phyloP scores from a whole-genome alignment of 2,888 invertebrate genomes.

The Mermis nigrescens region DNA sequence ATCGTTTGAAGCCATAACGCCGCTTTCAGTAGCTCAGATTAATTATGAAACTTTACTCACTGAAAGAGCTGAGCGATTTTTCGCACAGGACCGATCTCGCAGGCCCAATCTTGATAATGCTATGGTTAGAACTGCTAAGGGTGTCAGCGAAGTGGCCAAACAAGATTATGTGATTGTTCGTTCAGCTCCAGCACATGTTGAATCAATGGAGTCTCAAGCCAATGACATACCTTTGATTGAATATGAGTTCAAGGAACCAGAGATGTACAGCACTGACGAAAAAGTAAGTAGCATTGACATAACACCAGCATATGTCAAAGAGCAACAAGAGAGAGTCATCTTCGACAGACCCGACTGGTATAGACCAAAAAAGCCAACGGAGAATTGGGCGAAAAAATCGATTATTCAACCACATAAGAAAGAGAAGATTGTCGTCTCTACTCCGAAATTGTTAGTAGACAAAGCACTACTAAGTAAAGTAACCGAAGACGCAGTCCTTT shows the following conservation, averaged over 20 bases:
- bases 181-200: neutral
- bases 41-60: neutral
- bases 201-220: neutral
- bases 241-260: neutral
- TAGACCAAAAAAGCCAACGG: neutral
- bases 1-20: neutral
- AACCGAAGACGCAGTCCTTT: neutral
- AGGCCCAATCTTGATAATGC: neutral
- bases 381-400: conserved; percentile 5
- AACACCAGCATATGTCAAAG: neutral
- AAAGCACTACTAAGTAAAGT: neutral
- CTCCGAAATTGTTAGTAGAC: neutral
- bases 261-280: neutral
- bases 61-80: neutral
- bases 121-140: neutral
- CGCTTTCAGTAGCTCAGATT: no score
- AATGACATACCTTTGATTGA: no score
- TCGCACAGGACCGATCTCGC: neutral
- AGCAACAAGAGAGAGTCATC: neutral
- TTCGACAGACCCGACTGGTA: neutral
- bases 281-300: neutral
- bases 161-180: neutral
- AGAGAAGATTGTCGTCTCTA: neutral
- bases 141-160: neutral
- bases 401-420: neutral